These are phyloP conservation scores for Eupithecia tripunctaria DNA, from an alignment of 2,888 invertebrate species.

Conservation along the genomic window DNA sequence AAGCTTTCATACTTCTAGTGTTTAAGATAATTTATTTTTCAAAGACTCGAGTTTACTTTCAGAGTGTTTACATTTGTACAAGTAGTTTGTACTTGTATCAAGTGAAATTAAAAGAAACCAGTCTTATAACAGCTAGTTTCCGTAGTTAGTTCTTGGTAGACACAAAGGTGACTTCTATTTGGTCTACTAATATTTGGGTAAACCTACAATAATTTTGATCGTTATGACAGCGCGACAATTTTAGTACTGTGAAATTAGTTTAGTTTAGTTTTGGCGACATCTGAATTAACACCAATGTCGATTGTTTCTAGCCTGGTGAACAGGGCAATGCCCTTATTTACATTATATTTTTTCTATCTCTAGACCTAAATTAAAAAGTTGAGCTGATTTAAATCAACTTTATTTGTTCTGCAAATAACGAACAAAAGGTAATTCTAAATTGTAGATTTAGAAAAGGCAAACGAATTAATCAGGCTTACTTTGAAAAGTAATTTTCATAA, in stretches of 20 bases:
- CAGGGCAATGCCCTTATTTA: neutral
- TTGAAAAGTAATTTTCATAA: slow-evolving; percentile 29
- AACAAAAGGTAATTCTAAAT: slow-evolving; percentile 34
- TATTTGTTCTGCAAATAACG: slow-evolving; percentile 29
- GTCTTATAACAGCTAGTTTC: too few relatives aligned
- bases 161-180: neutral
- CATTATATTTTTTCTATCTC: slow-evolving; percentile 5
- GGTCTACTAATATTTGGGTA: neutral
- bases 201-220: too few relatives aligned
- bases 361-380: slow-evolving; percentile 31
- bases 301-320: neutral
- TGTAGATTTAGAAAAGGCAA: slow-evolving; percentile 27
- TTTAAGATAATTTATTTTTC: too few relatives aligned
- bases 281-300: too few relatives aligned
- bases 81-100: too few relatives aligned
- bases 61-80: too few relatives aligned
- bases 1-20: neutral
- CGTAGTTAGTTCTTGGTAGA: too few relatives aligned
- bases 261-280: too few relatives aligned
- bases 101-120: too few relatives aligned
- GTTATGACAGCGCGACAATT: too few relatives aligned
- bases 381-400: slow-evolving; percentile 28
- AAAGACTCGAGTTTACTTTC: too few relatives aligned
- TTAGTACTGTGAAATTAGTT: too few relatives aligned
- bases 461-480: slow-evolving; percentile 32